phyloP scores from a whole-genome alignment of 64 coral and sea anemone genomes.

The Stylophora pistillata region DNA sequence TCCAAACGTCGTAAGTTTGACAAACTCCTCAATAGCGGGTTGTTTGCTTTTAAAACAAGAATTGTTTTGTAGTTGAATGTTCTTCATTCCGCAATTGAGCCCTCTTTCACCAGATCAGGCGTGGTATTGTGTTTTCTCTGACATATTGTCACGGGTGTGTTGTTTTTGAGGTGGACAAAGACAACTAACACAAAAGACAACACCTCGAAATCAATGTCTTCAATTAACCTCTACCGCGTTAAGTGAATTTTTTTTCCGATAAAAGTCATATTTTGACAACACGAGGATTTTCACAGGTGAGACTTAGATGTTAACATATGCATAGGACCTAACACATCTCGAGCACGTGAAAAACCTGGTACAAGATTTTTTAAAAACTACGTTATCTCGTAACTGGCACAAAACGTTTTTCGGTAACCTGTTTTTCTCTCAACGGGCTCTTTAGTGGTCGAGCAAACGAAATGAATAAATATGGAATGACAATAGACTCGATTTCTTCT shows the following conservation, averaged over 20 bases:
- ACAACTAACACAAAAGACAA: too few relatives aligned
- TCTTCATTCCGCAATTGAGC: background rate
- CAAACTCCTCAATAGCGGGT: background rate
- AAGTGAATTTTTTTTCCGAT: too few relatives aligned
- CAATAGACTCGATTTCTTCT: background rate
- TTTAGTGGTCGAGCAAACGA: background rate
- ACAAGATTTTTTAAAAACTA: too few relatives aligned
- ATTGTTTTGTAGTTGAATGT: background rate
- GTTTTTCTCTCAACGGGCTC: background rate
- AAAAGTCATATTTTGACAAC: too few relatives aligned
- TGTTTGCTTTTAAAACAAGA: slow-evolving; percentile 8
- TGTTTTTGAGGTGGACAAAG: background rate
- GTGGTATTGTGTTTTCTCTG: background rate
- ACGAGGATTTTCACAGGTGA: too few relatives aligned
- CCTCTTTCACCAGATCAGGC: background rate
- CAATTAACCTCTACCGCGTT: too few relatives aligned
- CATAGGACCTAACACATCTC: too few relatives aligned
- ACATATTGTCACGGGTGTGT: background rate
- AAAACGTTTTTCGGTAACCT: background rate
- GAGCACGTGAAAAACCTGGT: too few relatives aligned
- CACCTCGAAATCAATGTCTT: too few relatives aligned
- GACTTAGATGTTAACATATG: too few relatives aligned
- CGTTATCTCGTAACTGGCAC: too few relatives aligned
- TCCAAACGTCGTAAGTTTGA: background rate
- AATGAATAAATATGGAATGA: too few relatives aligned